phyloP scores from a whole-genome alignment of 2,113 vertebrate species.

The Naja naja region DNA sequence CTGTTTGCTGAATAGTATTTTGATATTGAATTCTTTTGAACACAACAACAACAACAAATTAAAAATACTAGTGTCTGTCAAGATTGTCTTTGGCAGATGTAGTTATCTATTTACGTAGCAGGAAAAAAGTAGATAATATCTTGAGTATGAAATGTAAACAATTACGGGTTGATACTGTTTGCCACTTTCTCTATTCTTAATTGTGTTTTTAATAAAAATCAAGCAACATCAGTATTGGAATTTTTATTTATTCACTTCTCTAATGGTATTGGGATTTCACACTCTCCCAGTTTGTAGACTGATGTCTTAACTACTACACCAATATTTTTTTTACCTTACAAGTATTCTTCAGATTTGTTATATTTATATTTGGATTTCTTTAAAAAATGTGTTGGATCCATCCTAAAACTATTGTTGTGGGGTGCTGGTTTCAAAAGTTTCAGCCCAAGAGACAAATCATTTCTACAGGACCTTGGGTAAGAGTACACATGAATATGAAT shows the following conservation, averaged over 20 bases:
- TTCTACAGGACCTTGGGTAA: not conserved
- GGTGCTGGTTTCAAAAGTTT: not conserved
- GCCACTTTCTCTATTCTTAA: not conserved
- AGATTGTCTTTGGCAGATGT: constrained; percentile 2
- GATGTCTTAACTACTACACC: not conserved
- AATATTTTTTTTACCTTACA: not conserved
- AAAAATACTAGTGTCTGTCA: constrained; percentile 7
- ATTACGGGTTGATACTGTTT: constrained; percentile 11
- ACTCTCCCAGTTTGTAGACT: not conserved
- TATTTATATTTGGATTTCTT: not conserved
- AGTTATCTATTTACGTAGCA: not conserved
- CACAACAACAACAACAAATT: not conserved
- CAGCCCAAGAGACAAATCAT: not conserved
- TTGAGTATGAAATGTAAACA: not conserved
- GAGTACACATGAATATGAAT: not conserved
- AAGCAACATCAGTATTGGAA: not conserved
- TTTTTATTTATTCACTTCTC: not conserved
- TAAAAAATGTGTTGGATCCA: not conserved
- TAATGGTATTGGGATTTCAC: not conserved
- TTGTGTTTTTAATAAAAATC: not conserved
- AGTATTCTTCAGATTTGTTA: not conserved
- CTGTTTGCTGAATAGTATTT: constrained; percentile 16
- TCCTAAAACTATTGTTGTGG: not conserved
- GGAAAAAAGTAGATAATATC: not conserved
- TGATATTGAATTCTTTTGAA: constrained; percentile 31